Conservation (phyloP, 2,113 vertebrate species). For the Colossoma macropomum region DNA sequence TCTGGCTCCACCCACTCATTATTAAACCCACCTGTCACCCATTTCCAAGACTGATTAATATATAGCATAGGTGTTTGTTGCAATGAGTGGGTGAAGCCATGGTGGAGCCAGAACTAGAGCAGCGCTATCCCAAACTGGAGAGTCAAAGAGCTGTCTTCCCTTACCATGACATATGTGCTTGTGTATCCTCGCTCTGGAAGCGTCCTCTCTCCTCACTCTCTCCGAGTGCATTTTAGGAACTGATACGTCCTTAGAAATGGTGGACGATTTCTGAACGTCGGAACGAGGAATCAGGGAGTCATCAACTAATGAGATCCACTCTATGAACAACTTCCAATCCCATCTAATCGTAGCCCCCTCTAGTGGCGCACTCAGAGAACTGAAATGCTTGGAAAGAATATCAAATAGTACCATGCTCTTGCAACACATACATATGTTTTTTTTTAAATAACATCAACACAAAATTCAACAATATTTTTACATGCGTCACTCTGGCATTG, state of each 20-base stretch:
- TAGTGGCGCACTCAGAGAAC: neutral
- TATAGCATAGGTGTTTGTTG: too few relatives aligned
- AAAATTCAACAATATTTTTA: neutral
- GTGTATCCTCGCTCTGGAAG: neutral
- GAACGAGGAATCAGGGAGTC: neutral
- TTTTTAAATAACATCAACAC: too few relatives aligned
- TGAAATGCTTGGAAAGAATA: neutral
- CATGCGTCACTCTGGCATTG: neutral
- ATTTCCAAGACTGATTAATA: too few relatives aligned
- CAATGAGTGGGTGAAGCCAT: too few relatives aligned
- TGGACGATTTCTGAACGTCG: neutral
- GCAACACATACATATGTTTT: too few relatives aligned
- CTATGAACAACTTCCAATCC: neutral
- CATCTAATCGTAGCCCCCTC: neutral
- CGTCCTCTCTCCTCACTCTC: neutral
- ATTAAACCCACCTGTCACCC: too few relatives aligned
- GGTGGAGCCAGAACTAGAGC: neutral
- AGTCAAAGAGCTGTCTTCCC: neutral
- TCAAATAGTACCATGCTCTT: neutral
- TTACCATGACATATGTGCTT: neutral
- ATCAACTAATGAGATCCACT: neutral
- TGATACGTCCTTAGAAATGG: neutral
- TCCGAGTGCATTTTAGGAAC: neutral
- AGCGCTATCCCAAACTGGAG: neutral
- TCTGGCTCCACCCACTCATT: too few relatives aligned